Base-by-base conservation (phyloP, 2,797 vertebrate species). In the Crenichthys baileyi region DNA sequence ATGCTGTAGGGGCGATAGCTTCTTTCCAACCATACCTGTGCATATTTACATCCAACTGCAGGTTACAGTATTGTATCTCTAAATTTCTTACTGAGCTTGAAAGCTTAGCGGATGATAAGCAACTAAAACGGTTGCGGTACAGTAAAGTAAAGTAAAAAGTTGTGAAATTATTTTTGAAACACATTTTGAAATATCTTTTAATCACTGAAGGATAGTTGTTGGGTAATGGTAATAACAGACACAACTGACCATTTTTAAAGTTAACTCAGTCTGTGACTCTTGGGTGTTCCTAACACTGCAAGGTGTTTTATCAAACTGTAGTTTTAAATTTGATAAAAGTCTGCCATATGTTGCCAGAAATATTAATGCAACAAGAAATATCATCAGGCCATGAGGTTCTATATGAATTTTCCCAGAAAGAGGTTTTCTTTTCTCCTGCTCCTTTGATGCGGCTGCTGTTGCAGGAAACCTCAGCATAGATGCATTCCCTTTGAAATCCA, bases 401-500 rank as follows among this genome's bases (percentile, higher is more conserved):
- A 70, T 5, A 13, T 65, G 31, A 65, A 20, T 36, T 36, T 65
- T 65, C 8, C 11, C 31, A 65, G 61, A 39, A 9, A 16, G 29
- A 65, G 31, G 9, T 39, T 31, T 26, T 26, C 13, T 68, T 39
- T 36, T 36, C 26, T 61, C 29, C 60, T 63, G 4, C 36, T 73
- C 46, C 44, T 36, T 9, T 39, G 20, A 12, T 48, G 31, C 56
- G 26, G 8, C 13, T 41, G 24, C 26, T 39, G 22, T 76, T 51
- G 22, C 22, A 39, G 4, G 3, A 63, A 39, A n/a, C 29, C 29
- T 50, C 44, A 48, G 31, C 63, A 44, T 53, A 48, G 13, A 50
- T 78, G 15, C 18, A 1, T n/a, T 75, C 46, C 53, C 65, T 75
- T 7, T 61, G 68, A 67, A 77, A 72, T 7, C 20, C 31, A 39